Evolutionary conservation across 2,113 vertebrate genomes (phyloP), one percentile per base, ranked within the genome.

Genomic region (Circaetus gallicus): DNA sequence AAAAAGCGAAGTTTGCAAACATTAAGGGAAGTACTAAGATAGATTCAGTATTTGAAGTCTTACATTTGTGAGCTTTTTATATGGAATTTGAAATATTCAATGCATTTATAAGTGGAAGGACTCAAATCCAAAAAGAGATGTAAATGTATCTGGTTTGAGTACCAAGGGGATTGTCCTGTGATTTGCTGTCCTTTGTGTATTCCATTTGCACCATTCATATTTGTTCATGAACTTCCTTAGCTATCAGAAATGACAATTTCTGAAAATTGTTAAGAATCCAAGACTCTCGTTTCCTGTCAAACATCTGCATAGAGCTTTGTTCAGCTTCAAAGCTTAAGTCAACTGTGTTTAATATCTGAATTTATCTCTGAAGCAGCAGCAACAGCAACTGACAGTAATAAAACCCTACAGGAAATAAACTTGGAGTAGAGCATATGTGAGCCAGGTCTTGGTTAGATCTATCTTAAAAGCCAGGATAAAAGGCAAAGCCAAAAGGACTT

Each of bases 261-360:
- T 73, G 22, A 89, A 83, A 83, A 89, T 14, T 49, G 43, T 49
- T 53, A 69, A 52, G 80, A 82, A 93, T 82, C 52, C n/a, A 66
- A 86, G 45, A 50, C 26, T 83, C 72, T 87, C 6, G 20, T 90
- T 96, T 93, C 91, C 67, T 89, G 84, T 77, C 93, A 77, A 82
- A 93, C 84, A 84, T 97, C 95, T 96, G 93, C 52, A 81, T 0
- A 56, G 77, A 73, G 45, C 89, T 95, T 95, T 95, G 78, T 86
- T 70, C 90, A 71, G 31, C 92, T 83, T 93, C 92, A 93, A 90
- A 97, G 96, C 93, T 62, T n/a, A 78, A 86, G 43, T 89, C 53
- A 36, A 92, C 90, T 92, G 87, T 0, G 5, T 94, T 96, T 81
- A 92, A 96, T 92, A 94, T 96, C 83, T 87, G 86, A 92, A 78